A percentile compares a stretch with the other conserved stretches of the same genome.
Conservation (phyloP, 2,113 vertebrate species). For the Takifugu flavidus region DNA sequence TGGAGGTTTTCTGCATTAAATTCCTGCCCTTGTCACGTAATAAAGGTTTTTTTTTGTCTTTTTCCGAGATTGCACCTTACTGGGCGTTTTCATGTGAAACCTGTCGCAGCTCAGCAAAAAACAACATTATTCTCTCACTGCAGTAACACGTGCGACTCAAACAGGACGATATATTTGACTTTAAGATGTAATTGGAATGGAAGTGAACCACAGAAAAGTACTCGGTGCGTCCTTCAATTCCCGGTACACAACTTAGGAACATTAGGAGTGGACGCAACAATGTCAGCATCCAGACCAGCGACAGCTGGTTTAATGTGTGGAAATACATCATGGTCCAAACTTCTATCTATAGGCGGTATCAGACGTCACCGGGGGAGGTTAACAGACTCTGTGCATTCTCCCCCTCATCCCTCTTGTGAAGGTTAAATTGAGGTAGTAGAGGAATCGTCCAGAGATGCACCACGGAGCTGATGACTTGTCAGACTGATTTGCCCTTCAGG, state of each 20-base stretch:
- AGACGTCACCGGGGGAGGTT: constrained; percentile 5
- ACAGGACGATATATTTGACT: no score
- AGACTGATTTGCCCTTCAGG: constrained; percentile 66
- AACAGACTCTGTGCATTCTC: constrained; percentile 10
- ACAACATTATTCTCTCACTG: no score
- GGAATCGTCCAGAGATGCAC: constrained; percentile 47
- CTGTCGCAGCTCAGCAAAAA: neutral
- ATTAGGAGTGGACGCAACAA: neutral
- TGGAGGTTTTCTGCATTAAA: constrained; percentile 49
- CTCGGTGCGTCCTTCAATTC: no score
- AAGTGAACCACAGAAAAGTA: no score
- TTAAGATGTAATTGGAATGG: no score
- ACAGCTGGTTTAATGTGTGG: neutral
- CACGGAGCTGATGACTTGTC: constrained; percentile 55
- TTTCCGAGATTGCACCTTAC: constrained; percentile 16
- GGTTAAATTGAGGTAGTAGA: constrained; percentile 66
- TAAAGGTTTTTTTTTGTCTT: constrained; percentile 12
- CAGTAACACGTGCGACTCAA: no score
- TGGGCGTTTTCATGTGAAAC: constrained; percentile 22
- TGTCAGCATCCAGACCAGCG: neutral
- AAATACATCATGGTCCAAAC: neutral
- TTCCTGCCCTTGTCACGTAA: constrained; percentile 15
- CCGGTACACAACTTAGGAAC: neutral
- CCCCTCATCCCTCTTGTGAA: constrained; percentile 40
- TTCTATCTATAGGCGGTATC: no score